These are phyloP conservation scores for Chelonia mydas DNA, from an alignment of 2,797 vertebrate species.

Conservation along the genomic window DNA sequence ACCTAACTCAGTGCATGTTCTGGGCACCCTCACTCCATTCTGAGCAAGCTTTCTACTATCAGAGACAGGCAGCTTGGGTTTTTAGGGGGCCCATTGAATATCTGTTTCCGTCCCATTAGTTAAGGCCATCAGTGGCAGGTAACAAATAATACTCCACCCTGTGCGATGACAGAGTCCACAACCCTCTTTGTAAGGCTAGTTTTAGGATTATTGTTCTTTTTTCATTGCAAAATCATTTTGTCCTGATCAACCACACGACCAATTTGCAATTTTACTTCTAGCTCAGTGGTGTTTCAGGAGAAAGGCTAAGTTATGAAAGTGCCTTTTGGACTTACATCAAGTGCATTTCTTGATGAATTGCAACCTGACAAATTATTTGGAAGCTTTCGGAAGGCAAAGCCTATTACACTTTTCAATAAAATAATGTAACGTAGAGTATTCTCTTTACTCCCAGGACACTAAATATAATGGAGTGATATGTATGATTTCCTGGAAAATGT, in stretches of 20 bases:
- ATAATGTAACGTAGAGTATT: not conserved
- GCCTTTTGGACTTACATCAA: conserved; percentile 52
- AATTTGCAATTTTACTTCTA: not conserved
- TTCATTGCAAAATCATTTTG: not conserved
- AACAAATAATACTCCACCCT: accelerated
- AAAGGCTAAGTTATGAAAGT: conserved; percentile 26
- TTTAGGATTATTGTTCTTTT: not conserved
- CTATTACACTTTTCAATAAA: conserved; percentile 9
- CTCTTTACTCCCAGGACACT: not conserved
- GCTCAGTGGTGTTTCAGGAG: conserved; percentile 7
- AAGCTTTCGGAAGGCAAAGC: conserved; percentile 25
- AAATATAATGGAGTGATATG: not conserved
- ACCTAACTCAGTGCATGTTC: accelerated
- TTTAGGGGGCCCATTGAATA: not conserved
- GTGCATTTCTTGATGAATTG: conserved; percentile 52
- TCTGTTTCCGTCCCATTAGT: not conserved
- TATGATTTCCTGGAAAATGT: not conserved
- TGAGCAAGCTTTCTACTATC: not conserved
- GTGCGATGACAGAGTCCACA: not conserved
- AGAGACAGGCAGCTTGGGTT: not conserved
- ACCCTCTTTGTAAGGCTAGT: not conserved
- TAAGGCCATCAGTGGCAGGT: not conserved
- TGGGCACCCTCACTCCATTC: not conserved
- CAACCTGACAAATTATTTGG: conserved; percentile 36
- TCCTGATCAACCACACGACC: not conserved